phyloP scores from a whole-genome alignment of 2,888 invertebrate species.

The Linyphia triangularis region DNA sequence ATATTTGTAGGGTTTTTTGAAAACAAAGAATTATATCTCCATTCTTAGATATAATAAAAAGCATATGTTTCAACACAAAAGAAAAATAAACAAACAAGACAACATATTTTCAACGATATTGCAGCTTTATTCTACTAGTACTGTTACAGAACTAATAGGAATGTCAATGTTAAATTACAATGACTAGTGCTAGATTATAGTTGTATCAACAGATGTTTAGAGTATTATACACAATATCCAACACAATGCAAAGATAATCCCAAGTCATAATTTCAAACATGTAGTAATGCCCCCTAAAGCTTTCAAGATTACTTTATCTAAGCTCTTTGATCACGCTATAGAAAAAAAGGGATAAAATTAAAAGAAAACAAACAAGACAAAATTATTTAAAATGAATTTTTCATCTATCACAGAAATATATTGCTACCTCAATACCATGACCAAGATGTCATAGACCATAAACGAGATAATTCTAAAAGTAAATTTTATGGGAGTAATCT shows the following conservation, averaged over 20 bases:
- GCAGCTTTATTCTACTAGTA: constrained; percentile 66
- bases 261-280: constrained; percentile 31
- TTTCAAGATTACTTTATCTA: constrained; percentile 40
- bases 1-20: too few relatives aligned
- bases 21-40: too few relatives aligned
- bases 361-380: not conserved
- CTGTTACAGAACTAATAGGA: constrained; percentile 67
- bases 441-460: too few relatives aligned
- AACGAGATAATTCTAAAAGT: too few relatives aligned
- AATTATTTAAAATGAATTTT: too few relatives aligned
- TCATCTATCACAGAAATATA: too few relatives aligned
- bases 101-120: constrained; percentile 40
- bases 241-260: constrained; percentile 40
- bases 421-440: too few relatives aligned
- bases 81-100: constrained; percentile 12
- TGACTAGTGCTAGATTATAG: constrained; percentile 67
- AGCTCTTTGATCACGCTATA: constrained; percentile 62
- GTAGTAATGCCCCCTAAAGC: constrained; percentile 26
- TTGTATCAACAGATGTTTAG: constrained; percentile 40
- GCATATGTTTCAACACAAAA: too few relatives aligned
- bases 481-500: not conserved
- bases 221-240: constrained; percentile 68
- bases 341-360: constrained; percentile 5
- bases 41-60: too few relatives aligned
- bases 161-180: constrained; percentile 67